Percentiles rank a stretch among this genome's conserved stretches.
Conservation (phyloP, 53 echinoderm and acorn worm genomes). For the Astropecten irregularis region DNA sequence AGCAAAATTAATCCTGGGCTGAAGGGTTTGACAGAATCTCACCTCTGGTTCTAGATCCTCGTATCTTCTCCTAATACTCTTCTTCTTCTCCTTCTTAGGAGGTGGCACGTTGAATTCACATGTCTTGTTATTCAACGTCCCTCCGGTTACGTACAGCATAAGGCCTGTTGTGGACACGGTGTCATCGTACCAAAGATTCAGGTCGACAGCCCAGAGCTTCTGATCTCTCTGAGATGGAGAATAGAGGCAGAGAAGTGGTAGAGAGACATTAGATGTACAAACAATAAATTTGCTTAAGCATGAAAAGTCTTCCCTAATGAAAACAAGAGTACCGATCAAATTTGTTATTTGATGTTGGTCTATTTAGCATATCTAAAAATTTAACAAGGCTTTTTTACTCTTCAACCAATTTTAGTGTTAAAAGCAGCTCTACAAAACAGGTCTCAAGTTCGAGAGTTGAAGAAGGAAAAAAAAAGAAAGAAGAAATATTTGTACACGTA, state of each 20-base stretch:
- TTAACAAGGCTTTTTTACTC: too few relatives aligned
- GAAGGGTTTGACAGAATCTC: too few relatives aligned
- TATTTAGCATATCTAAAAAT: too few relatives aligned
- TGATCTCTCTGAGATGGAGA: constrained; percentile 81
- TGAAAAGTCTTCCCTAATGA: too few relatives aligned
- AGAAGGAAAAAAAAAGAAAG: too few relatives aligned
- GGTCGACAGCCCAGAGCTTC: constrained; percentile 92
- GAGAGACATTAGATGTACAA: background rate
- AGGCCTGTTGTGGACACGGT: constrained; percentile 83
- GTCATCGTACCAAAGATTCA: constrained; percentile 96
- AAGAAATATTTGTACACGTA: constrained; percentile 11
- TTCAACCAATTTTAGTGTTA: too few relatives aligned
- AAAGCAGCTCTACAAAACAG: too few relatives aligned
- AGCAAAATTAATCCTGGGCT: too few relatives aligned
- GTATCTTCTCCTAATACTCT: constrained; percentile 69
- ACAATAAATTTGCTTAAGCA: background rate
- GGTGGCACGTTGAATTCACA: constrained; percentile 80
- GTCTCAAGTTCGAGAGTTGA: too few relatives aligned
- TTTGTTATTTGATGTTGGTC: too few relatives aligned
- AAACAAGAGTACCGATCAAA: too few relatives aligned
- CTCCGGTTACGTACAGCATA: constrained; percentile 86
- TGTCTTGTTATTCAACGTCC: constrained; percentile 74
- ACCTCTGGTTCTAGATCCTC: constrained; percentile 86
- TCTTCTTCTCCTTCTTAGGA: constrained; percentile 88
- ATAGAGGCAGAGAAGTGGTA: background rate